These are phyloP conservation scores for Sycobia sp. DNA, from an alignment of 1,140 invertebrate genomes.

Conservation along the genomic window DNA sequence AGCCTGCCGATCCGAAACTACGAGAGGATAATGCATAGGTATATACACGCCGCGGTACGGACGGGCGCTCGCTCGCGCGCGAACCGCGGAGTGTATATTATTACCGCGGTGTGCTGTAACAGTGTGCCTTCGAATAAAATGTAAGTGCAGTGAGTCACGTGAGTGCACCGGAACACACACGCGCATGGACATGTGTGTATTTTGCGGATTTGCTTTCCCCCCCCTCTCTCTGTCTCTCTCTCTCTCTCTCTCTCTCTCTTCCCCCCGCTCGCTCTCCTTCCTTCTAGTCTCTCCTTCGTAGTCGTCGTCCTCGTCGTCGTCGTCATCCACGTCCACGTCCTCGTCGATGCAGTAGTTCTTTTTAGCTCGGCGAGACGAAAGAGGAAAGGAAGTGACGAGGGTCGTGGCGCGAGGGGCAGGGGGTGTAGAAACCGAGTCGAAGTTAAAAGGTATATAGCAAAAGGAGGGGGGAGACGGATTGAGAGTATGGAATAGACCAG, in stretches of 20 bases:
- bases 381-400: not conserved
- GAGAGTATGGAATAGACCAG: conserved; percentile 13
- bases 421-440: not conserved
- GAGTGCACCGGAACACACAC: too few relatives aligned
- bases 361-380: not conserved
- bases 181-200: too few relatives aligned
- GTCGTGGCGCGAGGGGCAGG: not conserved
- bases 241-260: not conserved
- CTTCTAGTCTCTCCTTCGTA: too few relatives aligned
- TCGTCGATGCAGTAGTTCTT: not conserved
- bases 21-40: too few relatives aligned
- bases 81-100: too few relatives aligned
- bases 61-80: too few relatives aligned
- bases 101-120: too few relatives aligned
- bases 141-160: too few relatives aligned
- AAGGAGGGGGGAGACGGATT: conserved; percentile 1
- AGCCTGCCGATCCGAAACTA: not conserved
- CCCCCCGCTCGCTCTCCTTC: too few relatives aligned
- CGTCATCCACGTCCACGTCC: not conserved
- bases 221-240: not conserved
- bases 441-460: too few relatives aligned
- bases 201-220: not conserved
- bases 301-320: not conserved
- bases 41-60: too few relatives aligned
- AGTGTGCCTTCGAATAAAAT: too few relatives aligned